Base-by-base conservation (phyloP, 2,888 invertebrate genomes). In the Elgonia sp. region DNA sequence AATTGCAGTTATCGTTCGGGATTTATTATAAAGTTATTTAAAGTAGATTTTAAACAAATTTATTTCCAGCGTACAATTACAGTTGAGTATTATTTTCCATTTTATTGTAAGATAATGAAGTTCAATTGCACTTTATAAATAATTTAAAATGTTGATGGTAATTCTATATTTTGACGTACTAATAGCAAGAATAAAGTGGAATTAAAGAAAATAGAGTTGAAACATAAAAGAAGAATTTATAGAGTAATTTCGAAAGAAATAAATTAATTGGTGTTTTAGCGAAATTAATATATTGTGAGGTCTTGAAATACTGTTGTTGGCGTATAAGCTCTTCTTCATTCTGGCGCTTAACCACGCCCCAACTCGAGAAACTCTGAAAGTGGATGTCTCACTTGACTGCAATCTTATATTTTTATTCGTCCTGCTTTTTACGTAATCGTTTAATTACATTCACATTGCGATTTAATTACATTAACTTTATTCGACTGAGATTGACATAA, bases 261-360 rank as follows among this genome's bases (percentile, higher is more conserved):
- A 55, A 70, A 70, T 70, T 70, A 70, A 70, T 70, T 70, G 70
- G 39, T 55, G 55, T 39, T 70, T 70, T 70, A 70, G 55, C 53
- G 29, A 69, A 69, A 69, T 69, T 69, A 69, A 69, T 69, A 69
- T 69, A 69, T 69, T 18, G 70, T 37, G 70, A 55, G 55, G 10
- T 39, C 55, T 53, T 53, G 70, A 53, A 70, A 55, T 70, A 70
- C 53, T 55, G 55, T 55, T 70, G 70, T 55, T 70, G 55, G 53
- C 53, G 53, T 70, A 70, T 53, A 70, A 70, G 70, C 70, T 55
- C 70, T 70, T 70, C 70, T 70, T 70, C 55, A 70, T 70, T 70
- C 53, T 18, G 55, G 5, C 55, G 37, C 37, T 70, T 70, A 70
- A 70, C 70, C 70, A 70, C 55, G 70, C 70, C 40, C 55, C 70